Conservation (phyloP, 1,140 invertebrate genomes). For the Sitodiplosis mosellana region DNA sequence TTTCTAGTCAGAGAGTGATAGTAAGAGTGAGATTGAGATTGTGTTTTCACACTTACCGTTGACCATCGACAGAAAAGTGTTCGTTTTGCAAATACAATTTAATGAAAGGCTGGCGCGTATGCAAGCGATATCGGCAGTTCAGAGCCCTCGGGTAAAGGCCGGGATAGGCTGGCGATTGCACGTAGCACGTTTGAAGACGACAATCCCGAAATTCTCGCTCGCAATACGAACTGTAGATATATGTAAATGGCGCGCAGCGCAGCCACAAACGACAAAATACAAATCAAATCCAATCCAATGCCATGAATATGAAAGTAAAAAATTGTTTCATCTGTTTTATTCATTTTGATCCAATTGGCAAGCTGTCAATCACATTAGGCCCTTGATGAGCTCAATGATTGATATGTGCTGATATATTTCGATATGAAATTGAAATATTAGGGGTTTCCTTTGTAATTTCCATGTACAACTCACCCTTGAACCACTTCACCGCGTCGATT, state of each 20-base stretch:
- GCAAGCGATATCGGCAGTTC: slow-evolving; percentile 74
- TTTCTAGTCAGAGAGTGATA: too few species aligned
- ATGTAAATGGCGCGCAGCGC: slow-evolving; percentile 5
- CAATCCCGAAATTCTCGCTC: slow-evolving; percentile 71
- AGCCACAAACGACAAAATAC: not conserved
- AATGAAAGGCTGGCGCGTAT: slow-evolving; percentile 70
- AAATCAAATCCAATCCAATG: not conserved
- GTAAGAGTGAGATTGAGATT: not conserved
- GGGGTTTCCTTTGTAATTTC: not conserved
- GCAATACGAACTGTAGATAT: slow-evolving; percentile 62
- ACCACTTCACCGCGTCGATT: slow-evolving; percentile 71
- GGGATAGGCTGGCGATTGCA: slow-evolving; percentile 80
- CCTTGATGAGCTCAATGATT: too few species aligned
- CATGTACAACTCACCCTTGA: slow-evolving; percentile 35
- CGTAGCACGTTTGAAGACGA: slow-evolving; percentile 74
- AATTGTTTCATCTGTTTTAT: not conserved
- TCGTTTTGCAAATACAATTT: slow-evolving; percentile 85
- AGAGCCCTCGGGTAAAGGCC: slow-evolving; percentile 77
- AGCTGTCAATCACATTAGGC: not conserved
- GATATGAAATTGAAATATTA: not conserved
- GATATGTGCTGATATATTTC: not conserved
- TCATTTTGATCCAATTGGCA: not conserved
- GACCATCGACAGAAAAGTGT: slow-evolving; percentile 84
- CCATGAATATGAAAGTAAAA: not conserved
- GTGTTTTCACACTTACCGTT: slow-evolving; percentile 30